Conservation (phyloP, 2,888 invertebrate genomes). For the Drosophila mercatorum region DNA sequence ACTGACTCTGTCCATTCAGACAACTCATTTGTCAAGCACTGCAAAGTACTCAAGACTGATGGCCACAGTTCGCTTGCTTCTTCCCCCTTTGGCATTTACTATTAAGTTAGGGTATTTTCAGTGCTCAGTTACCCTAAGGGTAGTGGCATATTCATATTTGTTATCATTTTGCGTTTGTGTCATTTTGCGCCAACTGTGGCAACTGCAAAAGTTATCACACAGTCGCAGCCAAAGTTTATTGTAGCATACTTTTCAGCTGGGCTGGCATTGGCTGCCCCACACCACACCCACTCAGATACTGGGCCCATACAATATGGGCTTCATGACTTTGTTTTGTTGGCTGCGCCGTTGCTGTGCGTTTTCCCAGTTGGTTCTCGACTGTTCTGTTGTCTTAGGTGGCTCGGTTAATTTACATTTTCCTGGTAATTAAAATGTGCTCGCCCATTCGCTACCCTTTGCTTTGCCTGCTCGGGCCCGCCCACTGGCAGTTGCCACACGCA, state of each 20-base stretch:
- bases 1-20: too few species aligned
- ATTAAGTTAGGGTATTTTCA: conserved; percentile 18
- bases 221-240: conserved; percentile 62
- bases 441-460: conserved; percentile 19
- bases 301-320: conserved; percentile 28
- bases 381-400: conserved; percentile 71
- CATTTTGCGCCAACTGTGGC: conserved; percentile 48
- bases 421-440: conserved; percentile 77
- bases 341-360: conserved; percentile 31
- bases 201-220: conserved; percentile 63
- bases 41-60: neutral
- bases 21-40: conserved; percentile 2
- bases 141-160: conserved; percentile 16
- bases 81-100: too few species aligned
- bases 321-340: conserved; percentile 58
- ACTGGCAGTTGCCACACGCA: neutral
- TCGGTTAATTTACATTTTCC: conserved; percentile 79
- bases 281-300: neutral
- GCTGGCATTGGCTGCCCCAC: neutral
- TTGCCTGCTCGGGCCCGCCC: neutral
- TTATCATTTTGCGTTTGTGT: conserved; percentile 46
- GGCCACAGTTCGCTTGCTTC: neutral
- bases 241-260: conserved; percentile 44
- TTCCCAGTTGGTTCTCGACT: conserved; percentile 45
- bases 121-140: neutral